These are phyloP conservation scores for Perodicticus potto DNA, from an alignment of 2,797 vertebrate genomes.

Conservation along the genomic window DNA sequence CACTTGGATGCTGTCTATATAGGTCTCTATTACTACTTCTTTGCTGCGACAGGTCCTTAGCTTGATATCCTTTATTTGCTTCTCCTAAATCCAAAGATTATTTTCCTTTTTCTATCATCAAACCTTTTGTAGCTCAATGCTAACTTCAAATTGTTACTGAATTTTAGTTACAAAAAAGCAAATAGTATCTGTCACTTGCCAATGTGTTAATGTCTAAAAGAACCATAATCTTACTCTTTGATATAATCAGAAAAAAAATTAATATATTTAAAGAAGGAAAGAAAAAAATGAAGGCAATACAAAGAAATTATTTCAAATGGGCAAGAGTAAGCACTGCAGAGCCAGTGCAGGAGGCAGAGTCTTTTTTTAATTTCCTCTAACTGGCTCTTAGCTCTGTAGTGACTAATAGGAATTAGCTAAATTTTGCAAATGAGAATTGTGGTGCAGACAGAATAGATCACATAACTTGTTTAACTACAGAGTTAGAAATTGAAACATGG, in stretches of 20 bases:
- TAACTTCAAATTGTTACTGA: slow-evolving; percentile 22
- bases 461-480: neutral
- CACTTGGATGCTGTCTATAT: neutral
- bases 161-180: slow-evolving; percentile 34
- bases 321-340: slow-evolving; percentile 12
- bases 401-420: neutral
- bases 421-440: slow-evolving; percentile 36
- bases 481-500: neutral
- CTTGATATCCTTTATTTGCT: neutral
- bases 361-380: neutral
- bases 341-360: neutral
- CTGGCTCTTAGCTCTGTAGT: neutral
- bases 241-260: slow-evolving; percentile 5
- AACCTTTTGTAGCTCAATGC: slow-evolving; percentile 17
- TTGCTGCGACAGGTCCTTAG: neutral
- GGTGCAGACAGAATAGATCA: neutral
- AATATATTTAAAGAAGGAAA: neutral
- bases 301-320: slow-evolving; percentile 48
- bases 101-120: neutral
- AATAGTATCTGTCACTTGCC: neutral
- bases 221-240: neutral
- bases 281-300: neutral
- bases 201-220: neutral
- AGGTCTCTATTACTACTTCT: neutral
- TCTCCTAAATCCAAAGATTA: neutral